phyloP scores from a whole-genome alignment of 2,888 invertebrate genomes.

The Acronicta leporina region DNA sequence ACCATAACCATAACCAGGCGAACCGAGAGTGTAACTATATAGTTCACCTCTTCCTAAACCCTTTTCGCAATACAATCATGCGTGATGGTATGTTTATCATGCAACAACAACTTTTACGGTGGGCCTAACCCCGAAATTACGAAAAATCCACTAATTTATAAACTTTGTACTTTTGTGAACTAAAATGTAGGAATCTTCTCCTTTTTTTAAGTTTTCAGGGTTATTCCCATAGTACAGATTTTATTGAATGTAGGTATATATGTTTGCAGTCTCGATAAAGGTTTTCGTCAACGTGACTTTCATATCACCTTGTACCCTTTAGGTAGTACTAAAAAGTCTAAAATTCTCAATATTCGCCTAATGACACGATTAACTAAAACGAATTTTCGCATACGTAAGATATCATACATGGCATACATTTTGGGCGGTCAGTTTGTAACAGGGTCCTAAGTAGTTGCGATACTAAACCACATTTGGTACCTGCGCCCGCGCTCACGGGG shows the following conservation, averaged over 20 bases:
- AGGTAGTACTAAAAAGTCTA: background rate
- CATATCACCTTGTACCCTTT: slow-evolving; percentile 9
- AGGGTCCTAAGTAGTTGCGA: slow-evolving; percentile 56
- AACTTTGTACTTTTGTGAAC: too few species aligned
- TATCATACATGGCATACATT: slow-evolving; percentile 39
- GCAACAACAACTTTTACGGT: too few species aligned
- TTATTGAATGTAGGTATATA: background rate
- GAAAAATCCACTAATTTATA: too few species aligned
- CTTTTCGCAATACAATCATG: too few species aligned
- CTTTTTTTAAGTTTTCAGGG: too few species aligned
- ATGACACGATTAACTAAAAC: slow-evolving; percentile 24
- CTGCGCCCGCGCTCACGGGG: slow-evolving; percentile 70
- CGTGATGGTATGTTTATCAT: too few species aligned
- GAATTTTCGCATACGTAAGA: slow-evolving; percentile 29
- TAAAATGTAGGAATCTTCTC: too few species aligned
- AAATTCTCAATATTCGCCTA: slow-evolving; percentile 27
- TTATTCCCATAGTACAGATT: too few species aligned
- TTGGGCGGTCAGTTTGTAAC: slow-evolving; percentile 57
- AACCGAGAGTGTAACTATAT: too few species aligned
- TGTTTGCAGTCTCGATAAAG: slow-evolving; percentile 5
- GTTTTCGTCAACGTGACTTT: slow-evolving; percentile 10
- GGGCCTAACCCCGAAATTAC: too few species aligned
- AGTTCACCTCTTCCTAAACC: too few species aligned
- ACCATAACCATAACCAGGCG: too few species aligned
- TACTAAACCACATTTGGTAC: slow-evolving; percentile 62